Base-by-base conservation (phyloP, 2,797 vertebrate species). In the Dromococcyx pavoninus region DNA sequence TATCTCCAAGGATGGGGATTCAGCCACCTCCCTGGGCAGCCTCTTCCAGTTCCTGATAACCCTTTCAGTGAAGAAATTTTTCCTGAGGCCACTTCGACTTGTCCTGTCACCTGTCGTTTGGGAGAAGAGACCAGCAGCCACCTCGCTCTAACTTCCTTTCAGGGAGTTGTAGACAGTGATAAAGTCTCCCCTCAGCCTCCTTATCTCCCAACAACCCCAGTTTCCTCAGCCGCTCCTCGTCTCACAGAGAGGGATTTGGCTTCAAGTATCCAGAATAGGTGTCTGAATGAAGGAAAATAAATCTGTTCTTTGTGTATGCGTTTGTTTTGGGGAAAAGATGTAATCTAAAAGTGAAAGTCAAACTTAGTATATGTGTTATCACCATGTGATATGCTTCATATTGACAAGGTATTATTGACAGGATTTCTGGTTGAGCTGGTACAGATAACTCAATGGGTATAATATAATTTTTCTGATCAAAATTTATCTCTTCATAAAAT, bases 401-500 rank as follows among this genome's bases (percentile, higher is more conserved):
- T 41, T 74, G 25, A 44, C 35, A 71, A 83, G 57, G 46, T 77
- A 9, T 27, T 87, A 66, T 7, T 67, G 53, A 22, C 53, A 77
- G 37, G 46, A 64, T 50, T 50, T 71, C 32, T 50, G 48, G 7
- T 62, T 69, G 73, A 64, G 12, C 48, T 86, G 21, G 25, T 61
- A 48, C n/a, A 74, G 48, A 62, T 56, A 56, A 77, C 13, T 21
- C 57, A 91, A 80, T 65, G n/a, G 39, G 12, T 41, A 44, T 86
- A 82, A 79, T 66, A 21, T 11, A 48, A 44, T 86, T 83, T 74
- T 33, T 67, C 14, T 91, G n/a, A 89, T 79, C 70, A 51, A 87
- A 91, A 92, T 80, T 53, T 83, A 91, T 30, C 32, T 17, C 61
- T 86, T 91, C 62, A 87, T 82, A 80, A 92, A 89, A 74, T 80